Conservation (phyloP, 2,113 vertebrate species). For the Rattus rattus region DNA sequence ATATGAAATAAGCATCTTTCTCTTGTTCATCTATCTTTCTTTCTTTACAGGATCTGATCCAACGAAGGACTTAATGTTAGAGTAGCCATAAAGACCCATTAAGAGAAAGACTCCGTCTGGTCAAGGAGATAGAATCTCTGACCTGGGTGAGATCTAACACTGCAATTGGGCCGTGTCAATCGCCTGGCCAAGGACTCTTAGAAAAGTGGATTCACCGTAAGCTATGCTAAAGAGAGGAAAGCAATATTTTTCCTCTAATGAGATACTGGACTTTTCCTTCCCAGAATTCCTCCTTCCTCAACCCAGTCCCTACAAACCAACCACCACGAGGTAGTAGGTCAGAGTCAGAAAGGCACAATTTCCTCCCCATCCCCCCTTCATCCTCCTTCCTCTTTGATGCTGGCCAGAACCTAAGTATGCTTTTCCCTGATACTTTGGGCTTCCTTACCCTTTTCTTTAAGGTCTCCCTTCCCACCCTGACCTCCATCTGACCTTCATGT, state of each 20-base stretch:
- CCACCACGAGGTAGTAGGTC: background rate
- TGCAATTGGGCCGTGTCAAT: too few species aligned
- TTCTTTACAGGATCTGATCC: background rate
- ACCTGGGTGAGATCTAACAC: background rate
- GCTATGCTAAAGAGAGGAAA: background rate
- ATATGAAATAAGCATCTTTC: background rate
- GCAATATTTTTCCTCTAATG: background rate
- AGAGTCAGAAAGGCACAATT: background rate
- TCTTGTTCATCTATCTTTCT: background rate
- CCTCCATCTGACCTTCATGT: background rate
- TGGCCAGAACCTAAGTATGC: background rate
- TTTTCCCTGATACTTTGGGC: background rate
- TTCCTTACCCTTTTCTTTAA: background rate
- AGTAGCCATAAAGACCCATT: background rate
- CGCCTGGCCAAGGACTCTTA: too few species aligned
- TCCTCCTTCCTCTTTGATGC: background rate
- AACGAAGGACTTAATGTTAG: background rate
- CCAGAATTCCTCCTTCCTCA: background rate
- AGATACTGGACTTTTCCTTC: background rate
- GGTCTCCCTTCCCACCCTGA: background rate
- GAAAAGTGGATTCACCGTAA: background rate
- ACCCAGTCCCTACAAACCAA: background rate
- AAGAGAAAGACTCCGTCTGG: background rate
- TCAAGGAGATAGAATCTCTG: background rate
- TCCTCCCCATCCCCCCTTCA: too few species aligned